Conservation (phyloP, 2,113 vertebrate species). For the Megalops atlanticus region DNA sequence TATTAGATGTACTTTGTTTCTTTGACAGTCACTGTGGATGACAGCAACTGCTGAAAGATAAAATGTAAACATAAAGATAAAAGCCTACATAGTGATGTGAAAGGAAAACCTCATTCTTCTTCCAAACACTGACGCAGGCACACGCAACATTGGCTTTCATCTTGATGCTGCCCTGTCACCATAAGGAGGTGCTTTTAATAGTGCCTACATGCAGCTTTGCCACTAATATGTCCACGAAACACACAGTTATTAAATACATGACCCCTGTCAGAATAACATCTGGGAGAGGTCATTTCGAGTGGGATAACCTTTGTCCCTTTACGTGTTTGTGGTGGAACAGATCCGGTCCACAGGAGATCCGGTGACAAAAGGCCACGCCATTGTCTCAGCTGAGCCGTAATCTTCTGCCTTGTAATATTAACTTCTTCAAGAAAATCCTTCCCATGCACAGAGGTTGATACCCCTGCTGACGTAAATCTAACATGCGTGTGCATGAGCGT, state of each 20-base stretch:
- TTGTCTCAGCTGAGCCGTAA: slow-evolving; percentile 33
- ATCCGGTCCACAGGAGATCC: slow-evolving; percentile 22
- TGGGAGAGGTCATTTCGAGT: neutral
- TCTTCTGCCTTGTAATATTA: slow-evolving; percentile 30
- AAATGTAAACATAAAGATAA: no score
- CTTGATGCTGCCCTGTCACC: neutral
- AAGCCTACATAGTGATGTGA: no score
- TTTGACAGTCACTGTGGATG: no score
- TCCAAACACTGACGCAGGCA: no score
- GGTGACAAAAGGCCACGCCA: slow-evolving; percentile 26
- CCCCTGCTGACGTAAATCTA: neutral
- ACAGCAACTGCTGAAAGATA: no score
- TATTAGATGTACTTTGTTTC: no score
- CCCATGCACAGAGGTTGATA: neutral
- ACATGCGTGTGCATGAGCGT: neutral
- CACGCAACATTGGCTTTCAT: neutral
- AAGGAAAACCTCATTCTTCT: no score
- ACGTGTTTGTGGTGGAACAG: neutral
- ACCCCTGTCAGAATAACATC: neutral
- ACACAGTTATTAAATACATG: neutral
- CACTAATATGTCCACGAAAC: neutral
- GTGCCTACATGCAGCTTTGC: neutral
- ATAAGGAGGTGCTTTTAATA: neutral
- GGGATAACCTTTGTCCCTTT: neutral
- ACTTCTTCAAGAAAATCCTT: slow-evolving; percentile 29